Evolutionary conservation across 2,113 vertebrate species (phyloP).

Genomic region (Neogobius melanostomus): DNA sequence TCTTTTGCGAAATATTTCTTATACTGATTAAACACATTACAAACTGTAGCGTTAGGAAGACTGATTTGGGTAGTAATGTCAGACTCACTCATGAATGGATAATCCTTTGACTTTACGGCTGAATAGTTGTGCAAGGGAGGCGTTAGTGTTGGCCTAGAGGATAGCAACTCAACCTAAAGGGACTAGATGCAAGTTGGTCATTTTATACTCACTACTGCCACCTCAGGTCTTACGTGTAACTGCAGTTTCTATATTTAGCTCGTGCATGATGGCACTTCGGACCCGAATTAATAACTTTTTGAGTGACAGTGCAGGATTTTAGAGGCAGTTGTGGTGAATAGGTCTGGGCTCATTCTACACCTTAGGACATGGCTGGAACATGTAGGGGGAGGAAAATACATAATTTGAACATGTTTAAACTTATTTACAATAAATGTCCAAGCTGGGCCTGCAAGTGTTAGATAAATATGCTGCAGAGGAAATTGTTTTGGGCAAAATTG

Average conservation of each 20-base stretch:
- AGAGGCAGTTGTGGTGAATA: too few species aligned
- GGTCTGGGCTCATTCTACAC: too few species aligned
- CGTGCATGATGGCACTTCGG: too few species aligned
- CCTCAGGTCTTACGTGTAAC: too few species aligned
- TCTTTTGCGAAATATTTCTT: background rate
- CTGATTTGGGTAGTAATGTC: background rate
- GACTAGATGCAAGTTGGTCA: too few species aligned
- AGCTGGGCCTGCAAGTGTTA: conserved; percentile 9
- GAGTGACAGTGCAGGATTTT: too few species aligned
- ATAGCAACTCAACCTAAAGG: background rate
- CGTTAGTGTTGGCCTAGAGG: background rate
- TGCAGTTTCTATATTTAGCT: too few species aligned
- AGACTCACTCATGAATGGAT: background rate
- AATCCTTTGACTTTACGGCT: background rate
- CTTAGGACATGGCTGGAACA: too few species aligned
- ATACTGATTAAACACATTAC: background rate
- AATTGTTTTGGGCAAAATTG: background rate
- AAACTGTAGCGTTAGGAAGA: background rate
- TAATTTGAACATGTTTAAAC: too few species aligned
- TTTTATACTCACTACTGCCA: too few species aligned
- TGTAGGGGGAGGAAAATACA: too few species aligned
- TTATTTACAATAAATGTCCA: background rate
- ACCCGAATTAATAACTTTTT: too few species aligned
- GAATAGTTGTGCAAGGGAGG: background rate
- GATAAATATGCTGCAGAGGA: conserved; percentile 4